Conservation (phyloP, 2,113 vertebrate genomes). For the Myiopsitta monachus region DNA sequence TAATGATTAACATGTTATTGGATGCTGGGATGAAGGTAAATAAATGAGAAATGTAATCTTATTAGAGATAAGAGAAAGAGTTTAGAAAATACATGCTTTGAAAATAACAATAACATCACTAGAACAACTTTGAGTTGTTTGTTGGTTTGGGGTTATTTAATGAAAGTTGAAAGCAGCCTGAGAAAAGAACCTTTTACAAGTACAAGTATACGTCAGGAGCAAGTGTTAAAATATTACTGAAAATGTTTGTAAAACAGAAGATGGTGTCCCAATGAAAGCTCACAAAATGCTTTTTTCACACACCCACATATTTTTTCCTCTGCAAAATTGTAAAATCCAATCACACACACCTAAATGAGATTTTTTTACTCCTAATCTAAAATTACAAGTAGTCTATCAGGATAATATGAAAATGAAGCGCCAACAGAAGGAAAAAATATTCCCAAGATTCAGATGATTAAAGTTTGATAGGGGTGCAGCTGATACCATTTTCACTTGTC, state of each 20-base stretch:
- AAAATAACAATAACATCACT: background rate
- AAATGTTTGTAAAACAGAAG: background rate
- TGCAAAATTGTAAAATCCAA: background rate
- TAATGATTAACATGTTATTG: background rate
- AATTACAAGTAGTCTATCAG: background rate
- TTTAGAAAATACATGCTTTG: background rate
- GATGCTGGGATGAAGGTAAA: background rate
- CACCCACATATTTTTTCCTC: accelerated
- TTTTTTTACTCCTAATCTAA: background rate
- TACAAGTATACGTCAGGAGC: background rate
- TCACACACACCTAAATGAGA: background rate
- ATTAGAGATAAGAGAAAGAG: background rate
- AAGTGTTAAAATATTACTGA: background rate
- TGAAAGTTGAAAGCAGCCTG: background rate
- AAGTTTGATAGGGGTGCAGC: background rate
- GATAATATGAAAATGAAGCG: background rate
- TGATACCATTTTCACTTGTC: background rate
- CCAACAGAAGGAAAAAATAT: background rate
- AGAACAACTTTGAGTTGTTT: background rate
- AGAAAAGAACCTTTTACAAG: background rate
- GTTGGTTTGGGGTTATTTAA: background rate
- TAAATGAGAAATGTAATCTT: background rate
- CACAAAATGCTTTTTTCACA: background rate
- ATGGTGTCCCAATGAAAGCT: background rate
- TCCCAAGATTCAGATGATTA: background rate